phyloP scores from a whole-genome alignment of 1,140 invertebrate genomes.

The Meloidogyne floridensis region DNA sequence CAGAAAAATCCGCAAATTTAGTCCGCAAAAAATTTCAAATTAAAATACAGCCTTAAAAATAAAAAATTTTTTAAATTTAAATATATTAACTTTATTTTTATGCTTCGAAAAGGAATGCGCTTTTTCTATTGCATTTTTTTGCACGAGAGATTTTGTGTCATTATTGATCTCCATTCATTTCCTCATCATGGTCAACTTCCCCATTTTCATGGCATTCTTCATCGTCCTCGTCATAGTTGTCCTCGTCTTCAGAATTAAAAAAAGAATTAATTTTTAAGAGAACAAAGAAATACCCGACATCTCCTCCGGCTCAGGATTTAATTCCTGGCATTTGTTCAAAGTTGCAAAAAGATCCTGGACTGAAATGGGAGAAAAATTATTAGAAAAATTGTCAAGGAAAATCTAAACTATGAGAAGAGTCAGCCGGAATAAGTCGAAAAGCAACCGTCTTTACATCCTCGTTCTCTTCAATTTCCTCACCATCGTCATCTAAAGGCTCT shows the following conservation, averaged over 20 bases:
- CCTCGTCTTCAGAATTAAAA: not conserved
- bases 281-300: not conserved
- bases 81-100: not conserved
- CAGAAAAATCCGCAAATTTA: too few relatives aligned
- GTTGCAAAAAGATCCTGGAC: slow-evolving; percentile 24
- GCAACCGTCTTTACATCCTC: slow-evolving; percentile 35
- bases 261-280: too few relatives aligned
- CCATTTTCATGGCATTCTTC: slow-evolving; percentile 5
- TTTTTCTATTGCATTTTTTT: too few relatives aligned
- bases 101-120: not conserved
- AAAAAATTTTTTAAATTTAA: not conserved
- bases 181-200: not conserved
- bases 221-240: not conserved
- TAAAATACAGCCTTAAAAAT: not conserved
- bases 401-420: slow-evolving; percentile 28
- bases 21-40: too few relatives aligned
- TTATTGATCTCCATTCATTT: not conserved
- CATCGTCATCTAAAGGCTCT: slow-evolving; percentile 18
- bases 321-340: slow-evolving; percentile 28
- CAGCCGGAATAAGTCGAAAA: slow-evolving; percentile 35
- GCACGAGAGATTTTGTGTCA: not conserved
- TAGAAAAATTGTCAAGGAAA: not conserved
- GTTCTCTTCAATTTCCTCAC: slow-evolving; percentile 35
- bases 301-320: slow-evolving; percentile 32
- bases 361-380: not conserved